Evolutionary conservation across 2,888 invertebrate genomes (phyloP).

Genomic region (Aproaerema taeniolella): DNA sequence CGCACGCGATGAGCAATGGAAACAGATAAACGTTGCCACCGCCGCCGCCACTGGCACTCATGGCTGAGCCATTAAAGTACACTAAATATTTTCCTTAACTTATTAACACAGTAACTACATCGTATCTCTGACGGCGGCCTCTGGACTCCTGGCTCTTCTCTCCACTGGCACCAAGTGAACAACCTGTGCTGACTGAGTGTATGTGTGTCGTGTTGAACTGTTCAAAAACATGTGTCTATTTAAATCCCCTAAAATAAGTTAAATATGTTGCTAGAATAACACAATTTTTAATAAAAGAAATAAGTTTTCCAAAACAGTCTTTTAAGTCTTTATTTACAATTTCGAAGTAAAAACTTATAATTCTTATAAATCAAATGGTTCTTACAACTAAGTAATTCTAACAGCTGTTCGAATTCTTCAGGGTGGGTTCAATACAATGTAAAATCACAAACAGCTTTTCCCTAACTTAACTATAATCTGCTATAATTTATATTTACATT

Average conservation of each 20-base stretch:
- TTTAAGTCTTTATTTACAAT: constrained; percentile 66
- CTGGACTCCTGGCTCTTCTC: constrained; percentile 93
- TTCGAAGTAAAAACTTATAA: constrained; percentile 39
- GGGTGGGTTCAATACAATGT: constrained; percentile 57
- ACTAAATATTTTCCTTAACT: constrained; percentile 24
- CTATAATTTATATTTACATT: constrained; percentile 17
- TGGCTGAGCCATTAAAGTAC: too few species aligned
- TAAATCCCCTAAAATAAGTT: constrained; percentile 16
- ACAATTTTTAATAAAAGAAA: constrained; percentile 57
- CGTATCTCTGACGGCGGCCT: constrained; percentile 91
- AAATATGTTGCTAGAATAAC: constrained; percentile 43
- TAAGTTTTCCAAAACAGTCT: constrained; percentile 45
- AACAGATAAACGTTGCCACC: too few species aligned
- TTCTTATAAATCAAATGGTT: constrained; percentile 36
- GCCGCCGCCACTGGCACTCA: too few species aligned
- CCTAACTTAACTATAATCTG: constrained; percentile 27
- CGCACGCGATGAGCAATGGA: too few species aligned
- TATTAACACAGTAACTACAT: constrained; percentile 86
- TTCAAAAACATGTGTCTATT: constrained; percentile 7
- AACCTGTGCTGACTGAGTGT: constrained; percentile 19
- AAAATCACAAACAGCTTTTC: constrained; percentile 41
- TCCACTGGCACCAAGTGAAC: constrained; percentile 92
- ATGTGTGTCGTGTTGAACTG: constrained; percentile 24
- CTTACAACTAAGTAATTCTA: constrained; percentile 31
- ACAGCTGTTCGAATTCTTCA: constrained; percentile 41